Evolutionary conservation across 2,797 vertebrate genomes (phyloP), one percentile per base, ranked within the genome.

Genomic region (Peromyscus melanophrys): DNA sequence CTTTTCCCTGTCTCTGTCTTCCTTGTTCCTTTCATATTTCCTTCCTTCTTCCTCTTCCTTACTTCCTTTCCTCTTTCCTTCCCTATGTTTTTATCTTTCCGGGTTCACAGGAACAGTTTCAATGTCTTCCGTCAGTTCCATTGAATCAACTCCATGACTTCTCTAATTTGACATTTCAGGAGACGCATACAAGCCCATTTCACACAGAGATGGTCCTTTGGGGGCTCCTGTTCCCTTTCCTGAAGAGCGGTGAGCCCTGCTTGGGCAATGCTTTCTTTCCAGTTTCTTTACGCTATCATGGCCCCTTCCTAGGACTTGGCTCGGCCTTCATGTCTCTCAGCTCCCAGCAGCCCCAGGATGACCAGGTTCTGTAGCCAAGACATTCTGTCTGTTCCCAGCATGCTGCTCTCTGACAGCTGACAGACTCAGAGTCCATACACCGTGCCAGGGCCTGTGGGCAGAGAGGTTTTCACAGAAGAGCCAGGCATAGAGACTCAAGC

Each of bases 371-470:
- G 3, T 78, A 78, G 91, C 96, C 91, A 91, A 71, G 59, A 46
- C 46, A 37, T 95, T 96, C 69, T 96, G 82, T 90, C 78, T 84
- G 55, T 40, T 86, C 55, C 43, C 94, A 4, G 14, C 34, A 0
- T 81, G 69, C 63, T 71, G 55, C 37, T 49, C 59, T 25, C 82
- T 27, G 73, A 94, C 77, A 89, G 78, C 89, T 71, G 63, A 89
- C 52, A 16, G 3, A 21, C 43, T 77, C 65, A n/a, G 88, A 95
- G n/a, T 19, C 52, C 1, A 29, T 49, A 91, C 31, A 69, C 78
- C 59, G 40, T 95, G 94, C 94, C 89, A 92, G 92, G 52, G 29
- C 71, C 90, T 89, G 57, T 23, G 69, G 81, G 92, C 88, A 57
- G 67, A 93, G 65, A 91, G 77, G 37, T 40, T 82, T 90, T 61